phyloP scores from a whole-genome alignment of 1,140 invertebrate species.

The Gyrodactylus salaris region DNA sequence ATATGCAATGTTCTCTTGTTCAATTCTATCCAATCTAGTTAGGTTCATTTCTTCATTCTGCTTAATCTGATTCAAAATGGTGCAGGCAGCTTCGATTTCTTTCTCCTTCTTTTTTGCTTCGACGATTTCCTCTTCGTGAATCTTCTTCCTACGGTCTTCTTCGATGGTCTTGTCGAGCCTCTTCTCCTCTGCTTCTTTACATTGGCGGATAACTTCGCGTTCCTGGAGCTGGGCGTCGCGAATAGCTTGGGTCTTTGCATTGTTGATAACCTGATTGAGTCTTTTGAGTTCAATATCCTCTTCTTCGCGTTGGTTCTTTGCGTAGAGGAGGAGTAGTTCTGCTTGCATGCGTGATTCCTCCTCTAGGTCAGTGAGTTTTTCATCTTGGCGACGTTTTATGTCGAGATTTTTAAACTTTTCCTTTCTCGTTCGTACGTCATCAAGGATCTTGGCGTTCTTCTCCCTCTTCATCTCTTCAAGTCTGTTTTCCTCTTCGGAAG shows the following conservation, averaged over 20 bases:
- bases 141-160: constrained; percentile 17
- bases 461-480: neutral
- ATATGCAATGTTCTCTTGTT: constrained; percentile 19
- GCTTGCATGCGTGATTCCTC: constrained; percentile 18
- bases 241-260: constrained; percentile 22
- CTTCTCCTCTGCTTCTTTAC: constrained; percentile 18
- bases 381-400: constrained; percentile 15
- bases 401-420: constrained; percentile 17
- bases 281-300: constrained; percentile 22
- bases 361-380: constrained; percentile 18
- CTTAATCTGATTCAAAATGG: constrained; percentile 18
- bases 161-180: constrained; percentile 21
- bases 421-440: constrained; percentile 12
- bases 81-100: constrained; percentile 15
- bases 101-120: constrained; percentile 17
- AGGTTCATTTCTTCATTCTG: constrained; percentile 18
- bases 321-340: constrained; percentile 16
- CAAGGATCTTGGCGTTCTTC: neutral
- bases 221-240: constrained; percentile 21
- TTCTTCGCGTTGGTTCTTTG: constrained; percentile 18
- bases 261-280: constrained; percentile 20
- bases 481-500: neutral
- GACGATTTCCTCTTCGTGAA: constrained; percentile 19
- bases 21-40: constrained; percentile 18
- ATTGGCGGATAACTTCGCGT: constrained; percentile 16